Evolutionary conservation across 2,797 vertebrate species (phyloP).

Genomic region (Pogonophryne albipinna): DNA sequence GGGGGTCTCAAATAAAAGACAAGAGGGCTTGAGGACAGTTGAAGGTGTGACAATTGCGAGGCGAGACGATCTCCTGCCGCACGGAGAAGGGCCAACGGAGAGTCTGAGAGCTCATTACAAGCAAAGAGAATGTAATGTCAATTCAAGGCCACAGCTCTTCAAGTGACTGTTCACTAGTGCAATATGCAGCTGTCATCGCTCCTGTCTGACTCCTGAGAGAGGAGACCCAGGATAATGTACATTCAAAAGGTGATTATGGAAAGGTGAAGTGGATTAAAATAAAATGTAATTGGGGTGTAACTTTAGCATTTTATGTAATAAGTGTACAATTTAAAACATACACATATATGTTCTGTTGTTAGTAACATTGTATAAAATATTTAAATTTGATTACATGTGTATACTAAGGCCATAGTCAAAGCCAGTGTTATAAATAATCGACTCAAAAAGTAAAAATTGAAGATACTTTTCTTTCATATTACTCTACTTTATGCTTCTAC

Average conservation of each 20-base stretch:
- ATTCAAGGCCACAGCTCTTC: constrained; percentile 75
- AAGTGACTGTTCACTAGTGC: constrained; percentile 73
- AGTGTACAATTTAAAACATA: neutral
- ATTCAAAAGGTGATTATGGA: constrained; percentile 42
- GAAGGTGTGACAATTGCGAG: constrained; percentile 67
- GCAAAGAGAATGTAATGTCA: constrained; percentile 77
- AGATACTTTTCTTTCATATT: neutral
- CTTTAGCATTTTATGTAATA: neutral
- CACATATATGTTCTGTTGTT: neutral
- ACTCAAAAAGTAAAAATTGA: neutral
- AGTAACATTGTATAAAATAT: neutral
- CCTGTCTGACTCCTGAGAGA: constrained; percentile 71
- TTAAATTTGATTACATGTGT: neutral
- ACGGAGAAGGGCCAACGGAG: constrained; percentile 58
- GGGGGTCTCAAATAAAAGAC: constrained; percentile 76
- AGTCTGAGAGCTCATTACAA: constrained; percentile 78
- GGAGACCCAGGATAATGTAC: constrained; percentile 52
- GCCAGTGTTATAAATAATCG: neutral
- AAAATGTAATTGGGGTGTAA: neutral
- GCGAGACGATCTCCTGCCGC: constrained; percentile 50
- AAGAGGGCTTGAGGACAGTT: constrained; percentile 71
- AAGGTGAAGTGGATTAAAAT: constrained; percentile 30
- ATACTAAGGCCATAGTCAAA: neutral
- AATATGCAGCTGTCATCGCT: constrained; percentile 73
- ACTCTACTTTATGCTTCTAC: neutral